Conservation (phyloP, 2,888 invertebrate genomes). For the Metopia argyrocephala region DNA sequence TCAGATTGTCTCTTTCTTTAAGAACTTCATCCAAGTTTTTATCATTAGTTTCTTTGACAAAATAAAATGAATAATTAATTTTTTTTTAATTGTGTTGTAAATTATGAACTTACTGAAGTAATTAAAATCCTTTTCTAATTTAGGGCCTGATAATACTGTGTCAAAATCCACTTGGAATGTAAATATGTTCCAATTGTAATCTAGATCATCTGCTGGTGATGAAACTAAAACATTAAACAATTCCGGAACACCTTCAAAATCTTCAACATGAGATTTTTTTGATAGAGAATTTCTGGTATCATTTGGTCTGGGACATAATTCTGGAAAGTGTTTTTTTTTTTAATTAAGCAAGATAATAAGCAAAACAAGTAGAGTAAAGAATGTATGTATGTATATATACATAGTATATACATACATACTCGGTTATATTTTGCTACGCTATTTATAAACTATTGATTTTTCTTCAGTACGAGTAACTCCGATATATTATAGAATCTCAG, state of each 20-base stretch:
- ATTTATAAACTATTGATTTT: too few species aligned
- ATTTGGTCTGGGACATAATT: constrained; percentile 92
- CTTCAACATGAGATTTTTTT: constrained; percentile 91
- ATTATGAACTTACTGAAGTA: constrained; percentile 76
- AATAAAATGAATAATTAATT: not conserved
- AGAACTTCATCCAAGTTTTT: constrained; percentile 80
- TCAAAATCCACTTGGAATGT: constrained; percentile 89
- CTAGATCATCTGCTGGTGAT: constrained; percentile 84
- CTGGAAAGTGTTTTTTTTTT: constrained; percentile 79
- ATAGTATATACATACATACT: too few species aligned
- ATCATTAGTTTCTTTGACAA: constrained; percentile 82
- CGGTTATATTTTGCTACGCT: too few species aligned
- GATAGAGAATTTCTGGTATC: constrained; percentile 86
- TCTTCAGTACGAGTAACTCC: too few species aligned
- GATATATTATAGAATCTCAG: too few species aligned
- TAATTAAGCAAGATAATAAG: too few species aligned
- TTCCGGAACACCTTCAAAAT: constrained; percentile 89
- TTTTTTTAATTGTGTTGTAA: not conserved
- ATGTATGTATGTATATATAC: too few species aligned
- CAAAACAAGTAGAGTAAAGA: too few species aligned
- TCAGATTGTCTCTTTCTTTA: constrained; percentile 79
- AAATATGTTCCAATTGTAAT: constrained; percentile 89
- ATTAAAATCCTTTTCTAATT: constrained; percentile 84
- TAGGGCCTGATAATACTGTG: constrained; percentile 82
- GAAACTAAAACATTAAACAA: constrained; percentile 89